A percentile compares a stretch with the other conserved stretches of the same genome.
These are phyloP conservation scores for Takifugu ocellatus DNA, from an alignment of 2,797 vertebrate genomes.

Conservation along the genomic window DNA sequence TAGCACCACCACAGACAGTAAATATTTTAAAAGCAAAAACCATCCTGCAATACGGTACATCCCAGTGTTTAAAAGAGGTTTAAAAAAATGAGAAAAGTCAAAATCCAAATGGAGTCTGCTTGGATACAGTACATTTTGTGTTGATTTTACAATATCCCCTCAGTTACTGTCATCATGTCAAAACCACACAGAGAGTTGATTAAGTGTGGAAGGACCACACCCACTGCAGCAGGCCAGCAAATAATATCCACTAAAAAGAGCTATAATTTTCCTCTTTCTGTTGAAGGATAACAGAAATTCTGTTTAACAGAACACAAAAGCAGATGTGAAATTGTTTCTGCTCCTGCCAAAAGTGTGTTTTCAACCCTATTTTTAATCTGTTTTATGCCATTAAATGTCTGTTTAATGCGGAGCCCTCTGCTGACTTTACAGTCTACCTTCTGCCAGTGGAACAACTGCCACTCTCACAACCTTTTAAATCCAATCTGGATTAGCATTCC, in stretches of 20 bases:
- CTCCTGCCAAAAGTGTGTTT: too few relatives aligned
- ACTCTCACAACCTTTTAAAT: not conserved
- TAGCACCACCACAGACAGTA: too few relatives aligned
- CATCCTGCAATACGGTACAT: too few relatives aligned
- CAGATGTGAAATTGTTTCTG: constrained; percentile 37
- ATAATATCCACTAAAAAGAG: constrained; percentile 7
- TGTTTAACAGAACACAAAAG: constrained; percentile 28
- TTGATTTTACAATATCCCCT: too few relatives aligned
- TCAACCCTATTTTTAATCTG: constrained; percentile 19
- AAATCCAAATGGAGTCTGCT: too few relatives aligned
- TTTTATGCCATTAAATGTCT: constrained; percentile 23
- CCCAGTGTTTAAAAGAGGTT: too few relatives aligned
- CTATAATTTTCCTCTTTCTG: constrained; percentile 21
- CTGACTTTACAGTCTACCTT: too few relatives aligned
- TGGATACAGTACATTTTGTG: too few relatives aligned
- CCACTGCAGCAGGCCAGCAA: not conserved
- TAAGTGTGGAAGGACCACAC: not conserved
- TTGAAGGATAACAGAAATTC: constrained; percentile 26
- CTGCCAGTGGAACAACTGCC: too few relatives aligned
- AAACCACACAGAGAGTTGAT: not conserved
- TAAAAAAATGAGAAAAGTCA: too few relatives aligned
- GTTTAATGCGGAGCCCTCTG: not conserved
- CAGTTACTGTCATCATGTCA: too few relatives aligned
- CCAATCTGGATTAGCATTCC: not conserved
- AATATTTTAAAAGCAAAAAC: too few relatives aligned